Evolutionary conservation across 35 echinoderm and acorn worm species (phyloP), one percentile per base, ranked within the genome.

Genomic region (Apostichopus californicus): DNA sequence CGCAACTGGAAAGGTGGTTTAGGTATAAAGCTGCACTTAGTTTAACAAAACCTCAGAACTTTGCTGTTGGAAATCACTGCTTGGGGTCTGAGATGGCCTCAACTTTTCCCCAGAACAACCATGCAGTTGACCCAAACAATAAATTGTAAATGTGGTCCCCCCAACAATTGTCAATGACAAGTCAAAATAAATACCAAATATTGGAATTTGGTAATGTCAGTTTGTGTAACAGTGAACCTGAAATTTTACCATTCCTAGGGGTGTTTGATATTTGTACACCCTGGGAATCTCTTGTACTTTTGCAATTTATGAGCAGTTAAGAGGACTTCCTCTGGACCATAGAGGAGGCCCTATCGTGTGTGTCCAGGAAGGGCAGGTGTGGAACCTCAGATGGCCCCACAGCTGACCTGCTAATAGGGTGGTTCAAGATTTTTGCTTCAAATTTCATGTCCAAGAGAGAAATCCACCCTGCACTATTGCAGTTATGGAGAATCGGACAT

Each of bases 141-240:
- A 75, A 75, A 75, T 75, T 75, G 71, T 75, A 22, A 75, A 75
- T 17, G 17, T 4, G 7, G 71, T 22, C n/a, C 21, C 71, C 11
- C 71, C 14, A 18, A 13, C 71, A 75, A 22, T 75, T 75, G 71
- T 22, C 13, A n/a, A 6, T 75, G 71, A 75, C 71, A 75, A 75
- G 71, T 75, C 71, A 14, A 75, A 75, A 75, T 75, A 75, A 75
- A 75, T 75, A 75, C 15, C n/a, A 75, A 75, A 18, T 75, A 75
- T 75, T 75, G 71, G 15, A 75, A 75, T 75, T 75, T 18, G 6
- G n/a, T 75, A 18, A 75, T 75, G 14, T 75, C 71, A 75, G 15
- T 22, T 75, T 75, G 17, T 75, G 71, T 75, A 75, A 75, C 71
- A n/a, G 71, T 75, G 71, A 75, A 75, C 71, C 71, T 20, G 20